Base-by-base conservation (phyloP, 1,140 invertebrate genomes). In the Lasaia peninsularis region DNA sequence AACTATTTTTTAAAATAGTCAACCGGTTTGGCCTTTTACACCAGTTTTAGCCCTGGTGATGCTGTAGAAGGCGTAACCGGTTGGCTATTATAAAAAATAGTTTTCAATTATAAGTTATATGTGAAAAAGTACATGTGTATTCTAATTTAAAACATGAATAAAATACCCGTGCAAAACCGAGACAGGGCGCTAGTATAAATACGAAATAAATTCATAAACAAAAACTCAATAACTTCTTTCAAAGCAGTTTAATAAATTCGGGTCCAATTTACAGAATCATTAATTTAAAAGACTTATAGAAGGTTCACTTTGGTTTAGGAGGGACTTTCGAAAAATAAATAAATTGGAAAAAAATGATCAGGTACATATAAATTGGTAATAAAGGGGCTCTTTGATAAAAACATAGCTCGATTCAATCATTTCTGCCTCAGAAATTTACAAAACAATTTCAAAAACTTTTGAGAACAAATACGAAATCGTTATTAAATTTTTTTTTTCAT, bases 261-360 rank as follows among this genome's bases (percentile, higher is more conserved):
- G 40, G 40, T 48, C n/a, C 40, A 48, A 48, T 48, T 48, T 48
- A 48, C 10, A 20, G 20, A 48, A 20, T 48, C 40, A 18, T 48
- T 16, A 21, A 48, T 48, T 18, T 48, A 48, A 48, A 48, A 11
- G 10, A 18, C 40, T 48, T 48, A 11, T 20, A 48, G 20, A 21
- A 48, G 40, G 40, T 48, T 48, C 18, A 48, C 20, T 48, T 48
- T 18, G 18, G 40, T 16, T 48, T 48, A 11, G 16, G 18, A 40
- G 18, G 11, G n/a, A 48, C 18, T 18, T 44, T 44, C 40, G 20
- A 44, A 44, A 44, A 18, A 44, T 44, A 18, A 48, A 48, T 18
- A 48, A 48, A 48, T 18, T 20, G 37, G 37, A 44, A 44, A 44
- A 44, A 44, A 44, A 18, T 44, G 10, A 2, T 24, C 24, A 24